Evolutionary conservation across 2,888 invertebrate species (phyloP), one percentile per base, ranked within the genome.

Genomic region (Ceraclea dissimilis): DNA sequence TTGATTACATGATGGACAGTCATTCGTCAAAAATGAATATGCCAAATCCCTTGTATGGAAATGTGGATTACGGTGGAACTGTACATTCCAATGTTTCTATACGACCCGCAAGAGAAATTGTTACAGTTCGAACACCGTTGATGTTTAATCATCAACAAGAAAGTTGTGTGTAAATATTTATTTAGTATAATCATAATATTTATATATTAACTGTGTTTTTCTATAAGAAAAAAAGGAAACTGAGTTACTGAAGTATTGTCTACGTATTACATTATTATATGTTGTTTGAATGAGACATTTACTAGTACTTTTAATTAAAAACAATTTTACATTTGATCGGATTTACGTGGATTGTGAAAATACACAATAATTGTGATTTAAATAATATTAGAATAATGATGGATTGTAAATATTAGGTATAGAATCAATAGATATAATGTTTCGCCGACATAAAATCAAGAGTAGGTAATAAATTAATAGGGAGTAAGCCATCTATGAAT

Each of bases 61-160:
- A 56, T 47, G 43, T 58, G 54, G 62, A 62, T 50, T 62, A 58
- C 39, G 55, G 58, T 16, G 52, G 56, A 22, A 52, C 60, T 60
- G 11, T 57, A 59, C 53, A 57, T 47, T 20, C 51, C 44, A 49
- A 51, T 48, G 44, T 59, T 59, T 48, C 58, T 54, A 34, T 26
- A 64, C 65, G 34, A 63, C 68, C 54, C 63, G 65, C 56, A 6
- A 68, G 83, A 62, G 84, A 85, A 71, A 82, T 84, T 59, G 84
- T 85, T 53, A 84, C 84, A 22, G 82, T 84, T 52, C 75, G 84
- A 65, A 84, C 84, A 54, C 84, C 84, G 52, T 73, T 84, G 54
- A 82, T 84, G 79, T 82, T 81, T 60, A 82, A 80, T 66, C 59
- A 57, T 47, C 82, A 74, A 66, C 80, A 85, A 69, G 84, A 85